These are phyloP conservation scores for Aselliscus stoliczkanus DNA, from an alignment of 2,797 vertebrate species.

Conservation along the genomic window DNA sequence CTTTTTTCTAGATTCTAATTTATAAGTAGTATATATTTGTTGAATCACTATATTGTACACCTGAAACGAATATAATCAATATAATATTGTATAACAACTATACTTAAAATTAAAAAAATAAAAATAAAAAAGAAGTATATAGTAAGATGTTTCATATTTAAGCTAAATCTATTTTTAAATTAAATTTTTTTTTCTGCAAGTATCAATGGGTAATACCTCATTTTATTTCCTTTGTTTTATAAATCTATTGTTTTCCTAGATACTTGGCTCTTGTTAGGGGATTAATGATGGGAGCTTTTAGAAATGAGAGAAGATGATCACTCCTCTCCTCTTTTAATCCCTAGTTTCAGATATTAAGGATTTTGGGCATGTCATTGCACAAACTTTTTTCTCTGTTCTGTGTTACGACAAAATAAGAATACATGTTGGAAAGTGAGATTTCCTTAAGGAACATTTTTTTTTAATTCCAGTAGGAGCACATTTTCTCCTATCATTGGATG, in stretches of 20 bases:
- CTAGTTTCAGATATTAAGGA: neutral
- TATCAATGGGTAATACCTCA: neutral
- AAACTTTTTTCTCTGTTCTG: neutral
- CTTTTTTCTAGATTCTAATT: conserved; percentile 17
- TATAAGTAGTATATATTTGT: neutral
- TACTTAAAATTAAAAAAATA: no score
- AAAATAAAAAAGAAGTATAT: neutral
- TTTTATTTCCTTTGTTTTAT: conserved; percentile 21
- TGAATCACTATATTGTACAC: no score
- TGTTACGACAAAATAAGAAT: neutral
- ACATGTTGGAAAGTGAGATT: neutral
- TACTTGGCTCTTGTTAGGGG: neutral
- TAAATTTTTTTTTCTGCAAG: neutral
- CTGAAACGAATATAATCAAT: no score
- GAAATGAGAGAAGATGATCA: neutral
- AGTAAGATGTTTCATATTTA: neutral
- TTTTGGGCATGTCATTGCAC: neutral
- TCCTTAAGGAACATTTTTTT: neutral
- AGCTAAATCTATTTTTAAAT: neutral
- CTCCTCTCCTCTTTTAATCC: neutral
- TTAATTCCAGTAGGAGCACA: neutral
- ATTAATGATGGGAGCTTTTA: neutral
- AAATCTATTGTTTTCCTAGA: neutral
- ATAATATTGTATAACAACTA: no score
- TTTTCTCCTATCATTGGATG: neutral